Conservation (phyloP, 2,888 invertebrate genomes). For the Drosophila siamana region DNA sequence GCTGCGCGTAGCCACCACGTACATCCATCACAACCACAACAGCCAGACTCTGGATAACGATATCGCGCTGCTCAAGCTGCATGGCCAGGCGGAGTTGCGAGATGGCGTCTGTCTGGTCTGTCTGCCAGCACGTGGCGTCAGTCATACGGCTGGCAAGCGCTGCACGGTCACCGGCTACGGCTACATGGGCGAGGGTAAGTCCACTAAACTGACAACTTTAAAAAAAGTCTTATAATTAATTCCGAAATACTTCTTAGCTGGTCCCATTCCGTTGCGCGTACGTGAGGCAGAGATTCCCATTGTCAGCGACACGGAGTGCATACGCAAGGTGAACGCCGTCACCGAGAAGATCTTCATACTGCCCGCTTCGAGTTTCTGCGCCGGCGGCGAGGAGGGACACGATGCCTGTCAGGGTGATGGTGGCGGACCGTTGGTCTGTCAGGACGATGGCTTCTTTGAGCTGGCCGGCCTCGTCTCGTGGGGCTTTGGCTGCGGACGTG, state of each 20-base stretch:
- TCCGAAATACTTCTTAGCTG: conserved; percentile 87
- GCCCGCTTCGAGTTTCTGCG: conserved; percentile 97
- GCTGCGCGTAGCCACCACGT: conserved; percentile 95
- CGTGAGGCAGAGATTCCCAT: conserved; percentile 96
- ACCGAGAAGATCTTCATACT: conserved; percentile 97
- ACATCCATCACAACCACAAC: conserved; percentile 98
- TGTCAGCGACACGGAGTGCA: conserved; percentile 96
- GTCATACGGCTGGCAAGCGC: conserved; percentile 94
- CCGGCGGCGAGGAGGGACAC: conserved; percentile 96
- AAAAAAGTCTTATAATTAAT: background rate
- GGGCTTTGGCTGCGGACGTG: conserved; percentile 97
- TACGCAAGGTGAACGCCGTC: conserved; percentile 96
- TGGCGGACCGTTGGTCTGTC: conserved; percentile 96
- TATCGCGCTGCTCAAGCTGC: conserved; percentile 95
- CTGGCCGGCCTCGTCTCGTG: conserved; percentile 97
- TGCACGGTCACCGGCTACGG: conserved; percentile 98
- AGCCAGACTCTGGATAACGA: conserved; percentile 97
- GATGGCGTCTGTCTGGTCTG: conserved; percentile 92
- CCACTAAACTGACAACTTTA: background rate
- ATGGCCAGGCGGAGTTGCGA: conserved; percentile 94
- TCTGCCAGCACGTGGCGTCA: conserved; percentile 94
- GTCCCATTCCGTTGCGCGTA: conserved; percentile 95
- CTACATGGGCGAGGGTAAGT: conserved; percentile 95
- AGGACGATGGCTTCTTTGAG: conserved; percentile 96
- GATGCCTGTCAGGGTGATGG: conserved; percentile 98